Base-by-base conservation (phyloP, 2,888 invertebrate genomes). In the Tineola bisselliella region DNA sequence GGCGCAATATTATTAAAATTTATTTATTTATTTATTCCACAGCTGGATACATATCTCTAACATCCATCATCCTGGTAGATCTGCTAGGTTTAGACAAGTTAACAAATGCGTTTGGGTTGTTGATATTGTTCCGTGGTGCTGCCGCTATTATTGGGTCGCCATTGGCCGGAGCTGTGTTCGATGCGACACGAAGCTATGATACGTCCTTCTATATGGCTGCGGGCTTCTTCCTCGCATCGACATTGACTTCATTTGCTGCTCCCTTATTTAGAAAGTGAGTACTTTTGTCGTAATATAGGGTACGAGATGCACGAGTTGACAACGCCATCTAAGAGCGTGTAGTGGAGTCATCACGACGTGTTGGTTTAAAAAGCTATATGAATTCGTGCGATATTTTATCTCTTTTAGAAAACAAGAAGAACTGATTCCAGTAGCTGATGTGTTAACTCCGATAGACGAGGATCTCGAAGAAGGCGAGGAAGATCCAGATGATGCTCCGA, bases 1-100 rank as follows among this genome's bases (percentile, higher is more conserved):
- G n/a, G n/a, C n/a, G n/a, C n/a, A n/a, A n/a, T n/a, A n/a, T n/a
- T n/a, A n/a, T n/a, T n/a, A n/a, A n/a, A n/a, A n/a, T 25, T 25
- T 25, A 18, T 19, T n/a, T 8, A 52, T 30, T 62, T 25, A 59
- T 79, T 81, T 19, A 17, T 48, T 17, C 10, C 8, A n/a, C 88
- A 96, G 96, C 98, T 64, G 98, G 98, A 64, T 99, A 97, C 87
- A 98, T 99, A 73, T 98, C 98, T 10, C 88, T 99, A 63, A 99
- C 99, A 48, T 99, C 99, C 59, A 98, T 99, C 75, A 97, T 99
- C 74, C 89, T 99, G 64, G 98, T 98, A 67, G 98, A 99, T 79
- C 89, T 99, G 43, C 89, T 99, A 58, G 99, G 99, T 1, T 87
- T 99, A 75, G 98, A 98, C 75, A 95, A 95, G 77, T 87, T 99